Percentiles rank a stretch among this genome's conserved stretches.
Conservation (phyloP, 1,140 invertebrate species). For the Trypoxylus dichotomus region DNA sequence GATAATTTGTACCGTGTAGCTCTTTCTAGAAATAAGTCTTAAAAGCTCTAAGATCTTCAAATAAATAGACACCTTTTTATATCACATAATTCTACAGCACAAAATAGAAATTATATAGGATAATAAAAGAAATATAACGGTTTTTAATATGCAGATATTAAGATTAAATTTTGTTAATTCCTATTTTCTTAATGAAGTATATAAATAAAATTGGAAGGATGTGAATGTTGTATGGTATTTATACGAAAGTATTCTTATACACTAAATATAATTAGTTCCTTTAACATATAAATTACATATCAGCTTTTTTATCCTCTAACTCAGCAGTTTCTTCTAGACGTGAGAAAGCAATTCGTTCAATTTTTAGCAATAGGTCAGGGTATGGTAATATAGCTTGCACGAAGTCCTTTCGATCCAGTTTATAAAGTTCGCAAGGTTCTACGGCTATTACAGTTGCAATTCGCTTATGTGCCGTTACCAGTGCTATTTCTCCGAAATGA, state of each 20-base stretch:
- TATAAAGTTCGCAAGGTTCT: slow-evolving; percentile 62
- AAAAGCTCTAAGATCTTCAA: too few species aligned
- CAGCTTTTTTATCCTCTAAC: neutral
- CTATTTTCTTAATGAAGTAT: too few species aligned
- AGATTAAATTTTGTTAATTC: too few species aligned
- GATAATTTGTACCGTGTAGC: too few species aligned
- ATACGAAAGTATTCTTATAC: slow-evolving; percentile 6
- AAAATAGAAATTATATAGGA: too few species aligned
- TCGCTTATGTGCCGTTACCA: slow-evolving; percentile 57
- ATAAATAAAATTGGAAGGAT: too few species aligned
- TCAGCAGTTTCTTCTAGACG: slow-evolving; percentile 56
- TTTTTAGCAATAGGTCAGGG: slow-evolving; percentile 60
- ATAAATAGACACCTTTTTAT: too few species aligned
- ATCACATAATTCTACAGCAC: too few species aligned
- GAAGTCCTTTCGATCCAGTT: slow-evolving; percentile 60
- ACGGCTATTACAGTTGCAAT: slow-evolving; percentile 62
- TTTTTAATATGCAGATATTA: too few species aligned
- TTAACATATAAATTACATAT: neutral
- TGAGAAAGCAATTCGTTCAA: slow-evolving; percentile 60
- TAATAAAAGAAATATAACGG: too few species aligned
- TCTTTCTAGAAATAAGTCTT: too few species aligned
- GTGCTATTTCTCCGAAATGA: slow-evolving; percentile 63
- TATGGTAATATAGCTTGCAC: slow-evolving; percentile 60
- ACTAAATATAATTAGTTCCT: neutral
- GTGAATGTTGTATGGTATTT: neutral